Evolutionary conservation across 1,140 invertebrate genomes (phyloP), one percentile per base, ranked within the genome.

Genomic region (roundworm (Caenorhabditis elegans)): DNA sequence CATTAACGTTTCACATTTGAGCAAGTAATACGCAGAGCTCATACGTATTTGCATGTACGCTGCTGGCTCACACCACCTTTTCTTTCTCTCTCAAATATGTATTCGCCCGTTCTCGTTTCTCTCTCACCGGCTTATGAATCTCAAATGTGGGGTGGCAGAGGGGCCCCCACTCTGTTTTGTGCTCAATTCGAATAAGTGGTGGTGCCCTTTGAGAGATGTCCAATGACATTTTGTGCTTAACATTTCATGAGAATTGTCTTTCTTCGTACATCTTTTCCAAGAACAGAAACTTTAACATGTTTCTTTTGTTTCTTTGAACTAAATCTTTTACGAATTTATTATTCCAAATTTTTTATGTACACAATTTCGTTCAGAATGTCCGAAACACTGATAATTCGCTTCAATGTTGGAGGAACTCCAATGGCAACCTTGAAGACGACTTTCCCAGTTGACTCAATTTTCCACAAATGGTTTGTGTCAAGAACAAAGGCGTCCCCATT

Each of bases 401-500:
- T 82, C 51, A 78, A 82, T 28, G 81, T 82, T 47, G 81, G 81
- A 19, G 81, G 81, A 19, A 78, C 49, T 17, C 51, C 34, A 46
- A 55, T 47, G 51, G 76, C 81, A 8, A 78, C 47, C 1, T 19
- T 82, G 22, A 82, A 82, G 46, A 82, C 75, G 6, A 78, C 49
- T 0, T 82, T 82, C n/a, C 75, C 76, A 22, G 26, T 76, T 6
- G 81, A 78, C 43, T 60, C 76, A 0, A 31, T 82, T 19, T 82
- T 82, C 53, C 79, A 78, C 47, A 78, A 53, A 76, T 82, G 75
- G 48, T 82, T 82, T 36, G 81, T 82, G 51, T 60, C 49, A 5
- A n/a, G 55, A 28, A 55, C 76, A 43, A 77, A 78, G 19, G 39
- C 46, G 3, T 82, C 79, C 28, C 81, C 81, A 10, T 82, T 82